A percentile compares a stretch with the other conserved stretches of the same genome.
phyloP scores from a whole-genome alignment of 1,140 invertebrate genomes.

The Drosophila littoralis region DNA sequence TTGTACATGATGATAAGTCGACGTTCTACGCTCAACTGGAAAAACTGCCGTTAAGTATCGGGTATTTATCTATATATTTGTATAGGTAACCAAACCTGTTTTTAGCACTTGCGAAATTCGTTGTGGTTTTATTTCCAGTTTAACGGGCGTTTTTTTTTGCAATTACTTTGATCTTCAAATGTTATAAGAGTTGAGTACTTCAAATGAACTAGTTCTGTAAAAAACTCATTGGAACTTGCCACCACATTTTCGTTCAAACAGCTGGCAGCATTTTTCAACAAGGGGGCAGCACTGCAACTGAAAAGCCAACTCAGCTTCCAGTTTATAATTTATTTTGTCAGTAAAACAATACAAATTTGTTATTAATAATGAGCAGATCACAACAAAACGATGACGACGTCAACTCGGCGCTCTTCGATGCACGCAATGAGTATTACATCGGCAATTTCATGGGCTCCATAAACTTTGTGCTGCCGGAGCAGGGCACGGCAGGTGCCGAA shows the following conservation, averaged over 20 bases:
- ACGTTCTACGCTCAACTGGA: neutral
- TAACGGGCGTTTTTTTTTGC: neutral
- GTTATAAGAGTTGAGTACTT: neutral
- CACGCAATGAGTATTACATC: conserved; percentile 81
- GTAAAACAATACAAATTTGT: conserved; percentile 12
- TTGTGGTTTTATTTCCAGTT: neutral
- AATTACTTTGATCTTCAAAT: neutral
- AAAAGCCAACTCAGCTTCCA: conserved; percentile 70
- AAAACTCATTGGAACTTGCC: neutral
- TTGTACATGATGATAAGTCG: conserved; percentile 54
- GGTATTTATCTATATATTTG: neutral
- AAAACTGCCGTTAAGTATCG: too few species aligned
- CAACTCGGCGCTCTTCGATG: conserved; percentile 77
- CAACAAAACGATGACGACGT: conserved; percentile 77
- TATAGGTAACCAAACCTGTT: conserved; percentile 1
- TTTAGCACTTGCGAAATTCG: neutral
- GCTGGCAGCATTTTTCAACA: neutral
- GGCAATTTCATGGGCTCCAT: conserved; percentile 84
- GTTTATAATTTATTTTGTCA: conserved; percentile 31
- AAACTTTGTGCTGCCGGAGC: conserved; percentile 81
- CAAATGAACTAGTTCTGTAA: neutral
- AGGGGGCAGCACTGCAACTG: conserved; percentile 19
- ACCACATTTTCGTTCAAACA: conserved; percentile 7
- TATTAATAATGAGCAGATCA: conserved; percentile 60
- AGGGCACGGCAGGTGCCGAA: conserved; percentile 72